phyloP scores from a whole-genome alignment of 1,140 invertebrate species.

The Diorhabda carinulata region DNA sequence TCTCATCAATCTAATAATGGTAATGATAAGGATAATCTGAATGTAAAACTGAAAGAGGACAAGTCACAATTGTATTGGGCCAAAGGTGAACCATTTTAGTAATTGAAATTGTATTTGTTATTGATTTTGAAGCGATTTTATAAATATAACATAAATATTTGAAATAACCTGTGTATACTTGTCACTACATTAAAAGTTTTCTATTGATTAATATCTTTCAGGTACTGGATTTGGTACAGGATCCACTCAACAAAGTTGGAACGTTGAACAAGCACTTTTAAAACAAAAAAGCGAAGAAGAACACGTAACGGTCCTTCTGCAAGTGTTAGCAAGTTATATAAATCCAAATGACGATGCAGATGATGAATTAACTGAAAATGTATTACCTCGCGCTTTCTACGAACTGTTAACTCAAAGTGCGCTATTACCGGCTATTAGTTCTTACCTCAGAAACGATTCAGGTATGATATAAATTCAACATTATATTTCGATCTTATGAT shows the following conservation, averaged over 20 bases:
- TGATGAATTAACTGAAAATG: conserved; percentile 48
- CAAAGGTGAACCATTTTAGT: conserved; percentile 54
- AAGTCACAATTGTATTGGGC: conserved; percentile 91
- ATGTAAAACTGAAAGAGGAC: conserved; percentile 55
- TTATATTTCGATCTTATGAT: background rate
- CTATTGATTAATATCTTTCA: conserved; percentile 11
- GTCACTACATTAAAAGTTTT: too few species aligned
- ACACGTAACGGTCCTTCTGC: conserved; percentile 76
- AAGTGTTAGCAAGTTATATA: conserved; percentile 83
- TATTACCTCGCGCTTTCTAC: conserved; percentile 65
- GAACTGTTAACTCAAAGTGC: conserved; percentile 78
- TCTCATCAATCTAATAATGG: conserved; percentile 67
- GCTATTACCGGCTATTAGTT: conserved; percentile 81
- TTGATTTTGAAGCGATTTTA: background rate
- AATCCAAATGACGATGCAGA: conserved; percentile 58
- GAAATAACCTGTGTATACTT: too few species aligned
- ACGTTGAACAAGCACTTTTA: conserved; percentile 88
- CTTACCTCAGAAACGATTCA: conserved; percentile 90
- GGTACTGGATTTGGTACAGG: conserved; percentile 92
- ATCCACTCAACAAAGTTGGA: conserved; percentile 92
- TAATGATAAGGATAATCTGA: conserved; percentile 35
- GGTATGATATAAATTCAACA: conserved; percentile 48
- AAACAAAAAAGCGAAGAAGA: conserved; percentile 88
- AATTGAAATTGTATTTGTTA: background rate
- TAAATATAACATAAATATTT: too few species aligned